These are phyloP conservation scores for Propsilocerus akamusi DNA, from an alignment of 1,140 invertebrate genomes.

Conservation along the genomic window DNA sequence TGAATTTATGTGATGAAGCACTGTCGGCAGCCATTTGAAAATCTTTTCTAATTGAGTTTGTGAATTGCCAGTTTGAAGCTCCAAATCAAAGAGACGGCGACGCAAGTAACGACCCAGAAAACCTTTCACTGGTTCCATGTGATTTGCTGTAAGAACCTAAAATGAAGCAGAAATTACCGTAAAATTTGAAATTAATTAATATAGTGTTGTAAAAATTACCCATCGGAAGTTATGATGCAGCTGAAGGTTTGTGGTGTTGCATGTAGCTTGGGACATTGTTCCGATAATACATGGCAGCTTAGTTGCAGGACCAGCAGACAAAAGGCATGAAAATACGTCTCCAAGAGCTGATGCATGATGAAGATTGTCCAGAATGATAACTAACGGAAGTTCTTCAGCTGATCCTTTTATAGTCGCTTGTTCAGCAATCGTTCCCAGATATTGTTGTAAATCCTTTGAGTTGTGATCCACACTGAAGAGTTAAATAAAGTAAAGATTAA, in stretches of 20 bases:
- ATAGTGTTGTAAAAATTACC: constrained; percentile 9
- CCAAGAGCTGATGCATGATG: constrained; percentile 58
- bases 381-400: constrained; percentile 41
- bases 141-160: constrained; percentile 49
- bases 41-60: constrained; percentile 47
- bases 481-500: neutral
- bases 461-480: constrained; percentile 56
- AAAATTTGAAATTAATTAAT: neutral
- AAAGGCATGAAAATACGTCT: constrained; percentile 28
- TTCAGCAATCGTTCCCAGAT: constrained; percentile 57
- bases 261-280: constrained; percentile 68
- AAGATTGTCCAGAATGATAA: constrained; percentile 71
- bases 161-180: neutral
- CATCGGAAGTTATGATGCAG: constrained; percentile 63
- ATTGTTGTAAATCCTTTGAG: constrained; percentile 60
- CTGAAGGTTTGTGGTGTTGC: constrained; percentile 59
- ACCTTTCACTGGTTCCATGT: constrained; percentile 74
- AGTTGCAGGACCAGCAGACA: constrained; percentile 5
- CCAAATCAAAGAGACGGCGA: constrained; percentile 48
- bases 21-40: constrained; percentile 65
- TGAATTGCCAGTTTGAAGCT: constrained; percentile 34
- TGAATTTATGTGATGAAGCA: constrained; percentile 67
- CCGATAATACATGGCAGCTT: constrained; percentile 22
- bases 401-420: constrained; percentile 44
- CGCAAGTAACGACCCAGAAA: constrained; percentile 58